Conservation (phyloP, 1,140 invertebrate genomes). For the Heliconius himera region DNA sequence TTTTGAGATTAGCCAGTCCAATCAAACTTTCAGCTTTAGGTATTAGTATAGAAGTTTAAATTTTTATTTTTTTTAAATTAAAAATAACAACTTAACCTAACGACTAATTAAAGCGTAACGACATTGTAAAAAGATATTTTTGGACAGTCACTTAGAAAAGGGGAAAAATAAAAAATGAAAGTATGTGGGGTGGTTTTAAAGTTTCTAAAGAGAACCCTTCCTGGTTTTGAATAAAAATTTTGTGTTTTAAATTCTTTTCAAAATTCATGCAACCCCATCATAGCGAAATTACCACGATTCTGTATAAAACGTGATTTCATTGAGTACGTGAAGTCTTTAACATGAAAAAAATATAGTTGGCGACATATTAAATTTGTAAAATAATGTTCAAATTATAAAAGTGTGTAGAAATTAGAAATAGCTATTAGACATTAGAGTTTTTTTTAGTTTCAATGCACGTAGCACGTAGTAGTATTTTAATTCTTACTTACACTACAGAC, state of each 20-base stretch:
- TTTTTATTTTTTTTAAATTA: too few species aligned
- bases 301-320: neutral
- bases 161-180: neutral
- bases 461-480: too few species aligned
- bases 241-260: neutral
- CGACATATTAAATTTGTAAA: neutral
- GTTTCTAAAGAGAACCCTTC: neutral
- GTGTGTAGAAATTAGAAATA: too few species aligned
- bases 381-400: too few species aligned
- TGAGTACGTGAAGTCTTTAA: neutral
- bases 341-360: neutral
- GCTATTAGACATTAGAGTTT: too few species aligned
- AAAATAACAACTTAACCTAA: neutral
- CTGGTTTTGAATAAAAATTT: neutral
- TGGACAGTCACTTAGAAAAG: neutral
- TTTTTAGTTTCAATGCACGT: too few species aligned
- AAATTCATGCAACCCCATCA: neutral
- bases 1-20: too few species aligned
- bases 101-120: neutral
- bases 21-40: too few species aligned
- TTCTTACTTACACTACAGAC: too few species aligned
- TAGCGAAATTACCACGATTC: neutral
- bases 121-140: neutral
- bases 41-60: too few species aligned
- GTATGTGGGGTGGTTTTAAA: neutral